phyloP scores from a whole-genome alignment of 2,888 invertebrate genomes.

The Byasa hedistus region DNA sequence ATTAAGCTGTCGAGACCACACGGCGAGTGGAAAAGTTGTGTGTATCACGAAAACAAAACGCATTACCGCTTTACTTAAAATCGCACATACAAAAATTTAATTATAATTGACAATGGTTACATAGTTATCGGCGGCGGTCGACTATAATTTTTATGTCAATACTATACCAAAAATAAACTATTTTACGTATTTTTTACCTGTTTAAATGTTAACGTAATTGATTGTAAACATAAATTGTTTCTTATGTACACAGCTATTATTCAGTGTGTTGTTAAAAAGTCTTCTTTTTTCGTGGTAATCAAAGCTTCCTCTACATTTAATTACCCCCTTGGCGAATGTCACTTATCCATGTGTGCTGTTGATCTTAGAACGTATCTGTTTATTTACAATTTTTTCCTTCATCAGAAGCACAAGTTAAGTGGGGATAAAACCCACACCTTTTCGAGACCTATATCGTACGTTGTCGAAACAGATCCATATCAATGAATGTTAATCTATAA shows the following conservation, averaged over 20 bases:
- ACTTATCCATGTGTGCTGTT: no score
- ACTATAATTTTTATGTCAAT: constrained; percentile 20
- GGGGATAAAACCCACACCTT: no score
- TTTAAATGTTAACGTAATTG: constrained; percentile 5
- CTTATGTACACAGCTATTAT: background rate
- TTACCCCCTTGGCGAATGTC: no score
- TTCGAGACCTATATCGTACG: no score
- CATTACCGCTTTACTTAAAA: constrained; percentile 16
- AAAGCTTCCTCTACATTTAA: no score
- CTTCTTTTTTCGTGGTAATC: background rate
- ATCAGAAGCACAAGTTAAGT: no score
- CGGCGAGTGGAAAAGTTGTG: constrained; percentile 20
- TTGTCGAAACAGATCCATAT: no score
- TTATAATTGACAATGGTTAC: constrained; percentile 10
- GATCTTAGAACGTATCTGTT: no score
- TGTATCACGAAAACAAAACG: constrained; percentile 14
- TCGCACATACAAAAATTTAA: constrained; percentile 12
- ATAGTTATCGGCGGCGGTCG: constrained; percentile 3
- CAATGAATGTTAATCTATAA: no score
- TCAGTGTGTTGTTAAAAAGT: background rate
- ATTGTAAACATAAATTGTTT: constrained; percentile 9
- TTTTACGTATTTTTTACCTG: constrained; percentile 9
- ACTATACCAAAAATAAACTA: background rate
- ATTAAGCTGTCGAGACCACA: constrained; percentile 37
- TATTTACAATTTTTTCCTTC: no score